Evolutionary conservation across 1,140 invertebrate species (phyloP).

Genomic region (Leptinotarsa texana): DNA sequence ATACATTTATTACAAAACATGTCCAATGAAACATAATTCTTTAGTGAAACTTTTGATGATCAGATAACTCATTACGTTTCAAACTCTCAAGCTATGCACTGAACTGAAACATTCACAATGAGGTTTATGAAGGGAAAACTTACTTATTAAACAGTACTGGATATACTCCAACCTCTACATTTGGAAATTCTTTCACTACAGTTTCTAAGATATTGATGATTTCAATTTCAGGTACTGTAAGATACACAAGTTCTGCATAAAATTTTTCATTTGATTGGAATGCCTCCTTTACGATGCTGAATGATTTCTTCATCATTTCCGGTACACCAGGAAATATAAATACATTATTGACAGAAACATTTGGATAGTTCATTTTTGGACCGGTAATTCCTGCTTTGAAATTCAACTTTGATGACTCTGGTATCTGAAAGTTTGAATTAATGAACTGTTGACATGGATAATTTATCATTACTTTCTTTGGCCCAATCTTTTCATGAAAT

Average conservation of each 20-base stretch:
- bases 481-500: too few relatives aligned
- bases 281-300: slow-evolving; percentile 54
- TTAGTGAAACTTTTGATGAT: too few relatives aligned
- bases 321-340: slow-evolving; percentile 81
- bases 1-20: too few relatives aligned
- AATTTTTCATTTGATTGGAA: slow-evolving; percentile 55
- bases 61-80: too few relatives aligned
- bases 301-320: slow-evolving; percentile 65
- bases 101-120: too few relatives aligned
- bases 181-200: slow-evolving; percentile 57
- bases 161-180: slow-evolving; percentile 61
- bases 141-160: slow-evolving; percentile 58
- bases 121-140: background rate
- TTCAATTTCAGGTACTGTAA: slow-evolving; percentile 57
- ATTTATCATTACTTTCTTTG: too few relatives aligned
- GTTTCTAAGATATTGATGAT: slow-evolving; percentile 56
- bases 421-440: slow-evolving; percentile 54
- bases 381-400: slow-evolving; percentile 54
- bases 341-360: slow-evolving; percentile 73
- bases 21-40: too few relatives aligned
- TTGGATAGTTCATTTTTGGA: slow-evolving; percentile 61
- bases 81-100: too few relatives aligned
- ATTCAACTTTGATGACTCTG: slow-evolving; percentile 56
- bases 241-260: slow-evolving; percentile 55
- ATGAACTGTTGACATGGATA: slow-evolving; percentile 16